A percentile compares a stretch with the other conserved stretches of the same genome.
These are phyloP conservation scores for Caenorhabditis auriculariae DNA, from an alignment of 2,888 invertebrate genomes.

Conservation along the genomic window DNA sequence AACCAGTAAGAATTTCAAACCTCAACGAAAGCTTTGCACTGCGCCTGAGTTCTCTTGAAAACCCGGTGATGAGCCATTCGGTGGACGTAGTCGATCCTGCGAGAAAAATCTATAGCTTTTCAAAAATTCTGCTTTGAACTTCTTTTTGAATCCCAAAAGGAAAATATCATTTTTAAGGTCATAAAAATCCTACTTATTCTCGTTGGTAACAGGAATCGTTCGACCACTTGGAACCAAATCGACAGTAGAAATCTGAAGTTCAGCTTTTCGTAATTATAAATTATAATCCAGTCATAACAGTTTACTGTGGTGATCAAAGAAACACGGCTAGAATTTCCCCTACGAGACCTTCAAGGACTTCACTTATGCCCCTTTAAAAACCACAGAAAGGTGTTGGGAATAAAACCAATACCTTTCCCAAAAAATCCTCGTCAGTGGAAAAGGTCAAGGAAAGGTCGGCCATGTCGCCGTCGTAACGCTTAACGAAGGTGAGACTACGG, in stretches of 20 bases:
- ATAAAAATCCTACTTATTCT: conserved; percentile 78
- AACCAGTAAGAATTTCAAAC: too few relatives aligned
- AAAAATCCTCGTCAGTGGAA: conserved; percentile 55
- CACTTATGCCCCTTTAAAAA: too few relatives aligned
- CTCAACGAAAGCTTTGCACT: conserved; percentile 92
- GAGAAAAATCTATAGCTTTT: not conserved
- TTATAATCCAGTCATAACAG: too few relatives aligned
- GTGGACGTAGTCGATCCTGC: conserved; percentile 93
- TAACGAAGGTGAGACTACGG: conserved; percentile 72
- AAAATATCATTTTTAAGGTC: not conserved
- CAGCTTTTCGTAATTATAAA: conserved; percentile 4
- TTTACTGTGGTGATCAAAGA: too few relatives aligned
- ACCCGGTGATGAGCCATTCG: conserved; percentile 97
- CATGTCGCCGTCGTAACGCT: conserved; percentile 75
- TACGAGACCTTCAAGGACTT: too few relatives aligned
- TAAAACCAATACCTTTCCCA: conserved; percentile 40
- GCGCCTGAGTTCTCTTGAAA: conserved; percentile 95
- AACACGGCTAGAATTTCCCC: not conserved
- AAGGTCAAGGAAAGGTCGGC: conserved; percentile 88
- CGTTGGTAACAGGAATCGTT: conserved; percentile 87
- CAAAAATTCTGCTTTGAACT: not conserved
- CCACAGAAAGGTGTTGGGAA: too few relatives aligned
- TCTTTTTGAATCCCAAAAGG: not conserved
- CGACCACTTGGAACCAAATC: conserved; percentile 93
- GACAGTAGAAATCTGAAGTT: conserved; percentile 80